Conservation (phyloP, 2,888 invertebrate species). For the Agrochola circellaris region DNA sequence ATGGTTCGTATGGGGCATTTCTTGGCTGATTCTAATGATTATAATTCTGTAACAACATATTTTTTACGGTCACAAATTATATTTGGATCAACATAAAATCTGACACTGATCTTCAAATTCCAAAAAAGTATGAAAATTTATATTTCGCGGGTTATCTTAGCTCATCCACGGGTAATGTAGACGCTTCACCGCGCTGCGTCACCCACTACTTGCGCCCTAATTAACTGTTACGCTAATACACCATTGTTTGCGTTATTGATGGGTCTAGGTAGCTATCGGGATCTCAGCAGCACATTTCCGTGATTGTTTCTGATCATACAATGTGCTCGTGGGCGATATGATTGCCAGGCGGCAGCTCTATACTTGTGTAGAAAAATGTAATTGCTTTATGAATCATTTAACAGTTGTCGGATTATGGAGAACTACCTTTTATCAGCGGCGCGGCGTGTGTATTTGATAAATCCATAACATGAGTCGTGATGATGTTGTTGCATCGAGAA, state of each 20-base stretch:
- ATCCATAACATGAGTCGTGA: background rate
- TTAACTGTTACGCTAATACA: constrained; percentile 55
- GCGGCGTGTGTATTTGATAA: background rate
- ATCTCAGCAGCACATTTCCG: constrained; percentile 66
- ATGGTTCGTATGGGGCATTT: background rate
- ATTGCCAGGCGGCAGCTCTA: constrained; percentile 65
- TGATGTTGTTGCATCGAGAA: background rate
- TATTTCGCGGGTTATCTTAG: background rate
- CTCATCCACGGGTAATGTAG: background rate
- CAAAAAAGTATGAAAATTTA: background rate
- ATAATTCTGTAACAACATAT: background rate
- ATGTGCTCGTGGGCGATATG: constrained; percentile 64
- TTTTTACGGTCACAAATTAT: background rate
- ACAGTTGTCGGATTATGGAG: constrained; percentile 51
- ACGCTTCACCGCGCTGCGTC: constrained; percentile 25
- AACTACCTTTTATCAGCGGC: constrained; percentile 35
- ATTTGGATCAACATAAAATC: background rate
- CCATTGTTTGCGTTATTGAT: constrained; percentile 66
- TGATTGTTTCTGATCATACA: constrained; percentile 65
- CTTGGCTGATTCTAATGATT: background rate
- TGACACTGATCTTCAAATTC: background rate
- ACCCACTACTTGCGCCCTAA: constrained; percentile 46
- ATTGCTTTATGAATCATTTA: constrained; percentile 70
- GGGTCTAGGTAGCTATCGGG: constrained; percentile 52
- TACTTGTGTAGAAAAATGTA: constrained; percentile 65